Percentiles rank a stretch among this genome's conserved stretches.
Evolutionary conservation across 2,797 vertebrate genomes (phyloP).

Genomic region (Lacerta agilis): DNA sequence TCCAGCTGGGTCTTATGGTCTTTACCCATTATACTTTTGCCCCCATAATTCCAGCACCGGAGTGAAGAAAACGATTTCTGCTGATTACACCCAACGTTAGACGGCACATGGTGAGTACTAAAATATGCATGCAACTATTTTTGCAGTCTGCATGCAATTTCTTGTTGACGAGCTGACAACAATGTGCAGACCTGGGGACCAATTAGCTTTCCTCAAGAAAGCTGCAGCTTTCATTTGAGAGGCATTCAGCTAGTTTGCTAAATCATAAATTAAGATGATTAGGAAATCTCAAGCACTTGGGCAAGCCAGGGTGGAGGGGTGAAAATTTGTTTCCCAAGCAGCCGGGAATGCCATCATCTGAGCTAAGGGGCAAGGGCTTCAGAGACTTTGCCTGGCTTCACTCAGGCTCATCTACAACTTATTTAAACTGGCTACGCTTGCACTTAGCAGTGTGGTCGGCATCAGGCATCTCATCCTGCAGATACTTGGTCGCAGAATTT

Average conservation of each 20-base stretch:
- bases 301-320: too few relatives aligned
- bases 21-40: background rate
- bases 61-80: background rate
- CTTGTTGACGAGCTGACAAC: background rate
- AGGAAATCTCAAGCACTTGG: conserved; percentile 4
- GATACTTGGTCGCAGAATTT: too few relatives aligned
- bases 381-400: too few relatives aligned
- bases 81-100: background rate
- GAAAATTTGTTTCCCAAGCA: too few relatives aligned
- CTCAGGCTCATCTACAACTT: too few relatives aligned
- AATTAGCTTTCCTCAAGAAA: conserved; percentile 19
- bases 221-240: background rate
- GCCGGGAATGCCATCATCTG: too few relatives aligned
- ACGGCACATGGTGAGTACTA: rapidly evolving
- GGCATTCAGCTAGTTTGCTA: conserved; percentile 19
- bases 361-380: too few relatives aligned
- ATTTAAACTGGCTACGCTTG: too few relatives aligned
- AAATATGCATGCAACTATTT: background rate
- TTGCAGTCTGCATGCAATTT: background rate
- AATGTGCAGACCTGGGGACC: conserved; percentile 5
- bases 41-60: background rate
- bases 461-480: too few relatives aligned
- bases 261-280: background rate
- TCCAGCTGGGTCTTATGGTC: background rate
- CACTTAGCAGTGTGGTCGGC: too few relatives aligned